Evolutionary conservation across 2,113 vertebrate genomes (phyloP).

Genomic region (Pseudopipra pipra): DNA sequence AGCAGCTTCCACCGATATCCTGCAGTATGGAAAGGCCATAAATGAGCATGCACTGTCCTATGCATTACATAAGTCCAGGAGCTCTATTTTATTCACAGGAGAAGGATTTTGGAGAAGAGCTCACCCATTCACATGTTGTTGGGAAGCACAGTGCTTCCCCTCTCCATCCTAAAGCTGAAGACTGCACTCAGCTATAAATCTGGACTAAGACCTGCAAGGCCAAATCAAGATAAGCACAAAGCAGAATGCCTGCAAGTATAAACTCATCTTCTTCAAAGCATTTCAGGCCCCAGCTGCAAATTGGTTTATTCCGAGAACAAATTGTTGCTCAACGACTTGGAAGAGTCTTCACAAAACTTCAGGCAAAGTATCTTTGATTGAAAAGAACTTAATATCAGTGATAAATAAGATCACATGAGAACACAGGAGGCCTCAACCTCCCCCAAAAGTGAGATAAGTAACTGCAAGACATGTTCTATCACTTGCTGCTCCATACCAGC

Average conservation of each 20-base stretch:
- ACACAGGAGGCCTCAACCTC: not conserved
- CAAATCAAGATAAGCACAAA: slow-evolving; percentile 61
- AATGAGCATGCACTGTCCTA: not conserved
- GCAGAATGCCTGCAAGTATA: slow-evolving; percentile 55
- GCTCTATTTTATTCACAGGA: not conserved
- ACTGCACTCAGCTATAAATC: slow-evolving; percentile 20
- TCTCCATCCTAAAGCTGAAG: not conserved
- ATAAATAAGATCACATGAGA: slow-evolving; percentile 42
- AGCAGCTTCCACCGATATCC: not conserved
- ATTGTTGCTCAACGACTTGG: slow-evolving; percentile 65
- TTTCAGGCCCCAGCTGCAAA: slow-evolving; percentile 65
- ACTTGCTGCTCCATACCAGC: not conserved
- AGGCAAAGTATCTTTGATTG: slow-evolving; percentile 19
- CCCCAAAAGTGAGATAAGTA: not conserved
- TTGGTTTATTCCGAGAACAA: slow-evolving; percentile 64
- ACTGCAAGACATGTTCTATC: not conserved
- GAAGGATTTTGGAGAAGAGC: not conserved
- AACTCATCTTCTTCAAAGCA: slow-evolving; percentile 64
- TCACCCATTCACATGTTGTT: not conserved
- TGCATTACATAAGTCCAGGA: not conserved
- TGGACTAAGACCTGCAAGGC: slow-evolving; percentile 56
- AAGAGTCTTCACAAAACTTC: slow-evolving; percentile 44
- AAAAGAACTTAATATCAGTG: not conserved
- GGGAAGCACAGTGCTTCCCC: not conserved
- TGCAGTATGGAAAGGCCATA: not conserved